Conservation (phyloP, 2,113 vertebrate species). For the Cinclus cinclus region DNA sequence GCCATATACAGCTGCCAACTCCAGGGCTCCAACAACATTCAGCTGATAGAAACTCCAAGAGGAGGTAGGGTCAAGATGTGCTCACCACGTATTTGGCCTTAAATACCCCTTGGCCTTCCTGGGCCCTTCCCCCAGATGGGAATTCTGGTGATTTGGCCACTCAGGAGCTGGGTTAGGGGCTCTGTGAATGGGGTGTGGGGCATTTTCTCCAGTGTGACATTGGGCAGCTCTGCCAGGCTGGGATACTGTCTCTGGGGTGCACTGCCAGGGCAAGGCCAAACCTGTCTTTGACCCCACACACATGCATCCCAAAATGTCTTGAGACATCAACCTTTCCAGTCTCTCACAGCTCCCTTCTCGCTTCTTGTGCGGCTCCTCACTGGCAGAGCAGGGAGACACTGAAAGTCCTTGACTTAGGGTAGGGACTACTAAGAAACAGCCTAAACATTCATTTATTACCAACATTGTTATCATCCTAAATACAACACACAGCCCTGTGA, state of each 20-base stretch:
- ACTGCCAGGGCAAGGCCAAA: neutral
- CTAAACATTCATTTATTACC: neutral
- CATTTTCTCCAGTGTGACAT: neutral
- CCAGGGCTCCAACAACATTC: neutral
- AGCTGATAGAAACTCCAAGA: neutral
- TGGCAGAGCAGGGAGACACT: neutral
- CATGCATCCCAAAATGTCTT: neutral
- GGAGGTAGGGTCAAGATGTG: neutral
- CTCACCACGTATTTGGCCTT: rapidly evolving
- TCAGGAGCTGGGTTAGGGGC: neutral
- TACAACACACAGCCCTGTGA: neutral
- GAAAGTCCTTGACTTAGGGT: neutral
- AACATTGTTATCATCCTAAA: neutral
- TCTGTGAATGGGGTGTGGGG: neutral
- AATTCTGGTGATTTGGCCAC: neutral
- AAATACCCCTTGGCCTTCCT: neutral
- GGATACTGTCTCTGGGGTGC: neutral
- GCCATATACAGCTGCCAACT: neutral
- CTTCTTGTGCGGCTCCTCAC: neutral
- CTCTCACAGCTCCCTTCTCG: neutral
- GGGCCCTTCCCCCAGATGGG: neutral
- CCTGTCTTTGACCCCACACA: neutral
- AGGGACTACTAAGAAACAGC: neutral
- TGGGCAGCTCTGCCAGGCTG: neutral
- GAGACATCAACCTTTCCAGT: neutral